Percentiles rank a stretch among this genome's conserved stretches.
These are phyloP conservation scores for Diplazon laetatorius DNA, from an alignment of 2,888 invertebrate species.

Conservation along the genomic window DNA sequence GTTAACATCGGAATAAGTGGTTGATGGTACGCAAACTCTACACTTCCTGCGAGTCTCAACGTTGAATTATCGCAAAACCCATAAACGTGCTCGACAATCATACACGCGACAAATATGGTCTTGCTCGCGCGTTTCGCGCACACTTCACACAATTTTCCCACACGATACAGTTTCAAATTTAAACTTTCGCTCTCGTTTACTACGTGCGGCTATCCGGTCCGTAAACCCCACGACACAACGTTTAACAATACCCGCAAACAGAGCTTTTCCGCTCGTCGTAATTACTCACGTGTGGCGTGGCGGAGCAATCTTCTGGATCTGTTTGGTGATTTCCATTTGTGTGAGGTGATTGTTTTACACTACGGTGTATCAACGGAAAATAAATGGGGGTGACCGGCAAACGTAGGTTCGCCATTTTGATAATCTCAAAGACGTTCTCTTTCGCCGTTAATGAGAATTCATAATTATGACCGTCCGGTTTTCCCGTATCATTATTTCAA, in stretches of 20 bases:
- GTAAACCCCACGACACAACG: too few species aligned
- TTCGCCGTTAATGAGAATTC: background rate
- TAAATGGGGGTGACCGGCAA: too few species aligned
- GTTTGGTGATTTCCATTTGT: too few species aligned
- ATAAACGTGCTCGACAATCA: too few species aligned
- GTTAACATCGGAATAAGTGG: background rate
- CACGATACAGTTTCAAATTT: background rate
- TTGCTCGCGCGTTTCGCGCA: background rate
- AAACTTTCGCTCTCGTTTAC: constrained; percentile 38
- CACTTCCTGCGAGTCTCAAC: background rate
- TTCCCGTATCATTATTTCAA: background rate
- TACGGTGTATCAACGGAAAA: too few species aligned
- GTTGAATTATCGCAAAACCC: too few species aligned
- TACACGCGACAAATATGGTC: constrained; percentile 46
- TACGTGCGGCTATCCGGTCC: constrained; percentile 33
- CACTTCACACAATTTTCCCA: constrained; percentile 12
- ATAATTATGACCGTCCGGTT: constrained; percentile 1
- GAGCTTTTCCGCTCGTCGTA: too few species aligned
- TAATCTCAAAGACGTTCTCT: background rate
- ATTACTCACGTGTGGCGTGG: too few species aligned
- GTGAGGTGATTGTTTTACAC: too few species aligned
- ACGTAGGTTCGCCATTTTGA: too few species aligned
- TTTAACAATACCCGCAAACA: too few species aligned
- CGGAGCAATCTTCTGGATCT: too few species aligned
- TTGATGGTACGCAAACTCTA: background rate